A percentile compares a stretch with the other conserved stretches of the same genome.
These are phyloP conservation scores for Scolanthus callimorphus DNA, from an alignment of 92 coral and sea anemone species.

Conservation along the genomic window DNA sequence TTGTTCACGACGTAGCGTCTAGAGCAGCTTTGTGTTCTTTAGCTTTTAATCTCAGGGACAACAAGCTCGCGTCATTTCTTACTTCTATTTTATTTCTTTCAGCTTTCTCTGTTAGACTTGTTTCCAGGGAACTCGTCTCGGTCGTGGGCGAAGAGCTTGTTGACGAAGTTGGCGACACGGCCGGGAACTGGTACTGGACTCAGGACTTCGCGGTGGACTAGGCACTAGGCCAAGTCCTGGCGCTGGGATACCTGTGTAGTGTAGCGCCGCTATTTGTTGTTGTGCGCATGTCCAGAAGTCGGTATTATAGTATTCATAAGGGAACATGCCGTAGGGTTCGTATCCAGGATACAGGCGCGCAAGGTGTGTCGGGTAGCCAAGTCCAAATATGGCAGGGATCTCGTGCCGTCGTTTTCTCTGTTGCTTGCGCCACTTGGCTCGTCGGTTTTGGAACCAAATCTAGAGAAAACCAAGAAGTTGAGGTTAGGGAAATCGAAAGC, in stretches of 20 bases:
- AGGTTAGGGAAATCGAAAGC: neutral
- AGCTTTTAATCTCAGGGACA: slow-evolving; percentile 71
- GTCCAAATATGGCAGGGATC: slow-evolving; percentile 73
- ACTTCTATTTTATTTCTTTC: slow-evolving; percentile 43
- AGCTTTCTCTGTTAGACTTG: slow-evolving; percentile 16
- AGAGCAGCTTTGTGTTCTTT: slow-evolving; percentile 64
- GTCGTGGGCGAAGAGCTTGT: slow-evolving; percentile 33
- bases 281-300: slow-evolving; percentile 91
- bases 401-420: slow-evolving; percentile 78
- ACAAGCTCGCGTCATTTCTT: slow-evolving; percentile 64
- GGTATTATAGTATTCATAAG: slow-evolving; percentile 74
- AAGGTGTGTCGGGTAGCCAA: slow-evolving; percentile 79
- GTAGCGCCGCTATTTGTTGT: slow-evolving; percentile 78
- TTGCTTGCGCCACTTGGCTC: slow-evolving; percentile 90
- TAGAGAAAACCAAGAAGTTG: slow-evolving; percentile 4
- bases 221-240: slow-evolving; percentile 38
- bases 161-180: slow-evolving; percentile 42
- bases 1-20: no score
- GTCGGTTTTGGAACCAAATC: slow-evolving; percentile 91
- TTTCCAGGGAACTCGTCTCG: slow-evolving; percentile 26
- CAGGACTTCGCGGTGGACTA: slow-evolving; percentile 29
- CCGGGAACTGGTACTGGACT: slow-evolving; percentile 8
- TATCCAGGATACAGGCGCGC: slow-evolving; percentile 64
- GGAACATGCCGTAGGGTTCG: slow-evolving; percentile 51
- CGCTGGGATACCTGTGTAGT: slow-evolving; percentile 48